Evolutionary conservation across 1,140 invertebrate species (phyloP).

Genomic region (Cydia amplana): DNA sequence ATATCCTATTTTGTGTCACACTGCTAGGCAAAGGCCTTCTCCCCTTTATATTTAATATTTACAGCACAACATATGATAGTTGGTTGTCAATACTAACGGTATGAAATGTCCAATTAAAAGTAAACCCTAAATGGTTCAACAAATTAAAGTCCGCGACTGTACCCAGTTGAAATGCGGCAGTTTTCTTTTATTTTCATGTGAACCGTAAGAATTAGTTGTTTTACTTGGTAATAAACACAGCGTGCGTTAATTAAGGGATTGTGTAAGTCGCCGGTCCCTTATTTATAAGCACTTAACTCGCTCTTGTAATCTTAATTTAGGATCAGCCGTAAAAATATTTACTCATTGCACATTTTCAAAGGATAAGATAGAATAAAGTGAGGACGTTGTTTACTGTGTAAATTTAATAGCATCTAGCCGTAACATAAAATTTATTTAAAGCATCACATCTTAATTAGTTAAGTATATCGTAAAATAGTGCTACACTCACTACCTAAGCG

Average conservation of each 20-base stretch:
- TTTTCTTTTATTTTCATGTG: slow-evolving; percentile 8
- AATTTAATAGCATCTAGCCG: neutral
- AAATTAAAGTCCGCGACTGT: too few species aligned
- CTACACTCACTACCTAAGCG: neutral
- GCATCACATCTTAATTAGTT: neutral
- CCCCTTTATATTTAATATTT: too few species aligned
- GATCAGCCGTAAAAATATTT: neutral
- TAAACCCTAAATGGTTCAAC: too few species aligned
- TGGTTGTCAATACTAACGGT: too few species aligned
- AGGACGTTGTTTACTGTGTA: neutral
- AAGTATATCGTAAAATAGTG: neutral
- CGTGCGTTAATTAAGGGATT: slow-evolving; percentile 5
- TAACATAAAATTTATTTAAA: neutral
- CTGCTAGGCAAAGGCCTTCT: too few species aligned
- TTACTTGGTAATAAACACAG: slow-evolving; percentile 16
- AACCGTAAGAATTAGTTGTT: neutral
- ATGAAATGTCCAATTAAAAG: too few species aligned
- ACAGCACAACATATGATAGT: too few species aligned
- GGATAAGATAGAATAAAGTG: neutral
- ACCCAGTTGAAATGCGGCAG: neutral
- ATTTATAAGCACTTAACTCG: slow-evolving; percentile 13
- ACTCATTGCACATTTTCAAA: neutral
- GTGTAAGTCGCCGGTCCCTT: slow-evolving; percentile 4
- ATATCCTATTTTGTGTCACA: too few species aligned
- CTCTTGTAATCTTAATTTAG: slow-evolving; percentile 19